Percentiles rank a stretch among this genome's conserved stretches.
Conservation (phyloP, 2,113 vertebrate species). For the Syngnathus scovelli region DNA sequence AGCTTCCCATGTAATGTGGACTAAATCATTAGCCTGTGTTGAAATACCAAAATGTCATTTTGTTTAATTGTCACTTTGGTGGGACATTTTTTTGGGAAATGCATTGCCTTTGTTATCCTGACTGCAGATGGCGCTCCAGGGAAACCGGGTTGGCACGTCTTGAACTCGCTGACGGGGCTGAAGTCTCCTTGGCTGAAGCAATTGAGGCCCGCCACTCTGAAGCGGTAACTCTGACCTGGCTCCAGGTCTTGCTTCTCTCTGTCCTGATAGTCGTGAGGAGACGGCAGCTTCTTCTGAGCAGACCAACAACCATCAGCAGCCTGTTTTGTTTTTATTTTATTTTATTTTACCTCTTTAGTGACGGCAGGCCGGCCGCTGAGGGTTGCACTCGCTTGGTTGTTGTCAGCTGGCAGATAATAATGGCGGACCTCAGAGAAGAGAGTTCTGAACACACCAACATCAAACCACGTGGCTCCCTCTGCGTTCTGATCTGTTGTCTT, state of each 20-base stretch:
- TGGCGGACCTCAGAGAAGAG: conserved; percentile 84
- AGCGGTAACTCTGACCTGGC: conserved; percentile 86
- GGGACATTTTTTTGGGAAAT: not conserved
- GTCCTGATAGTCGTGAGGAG: conserved; percentile 76
- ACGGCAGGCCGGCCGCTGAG: conserved; percentile 13
- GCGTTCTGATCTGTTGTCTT: conserved; percentile 19
- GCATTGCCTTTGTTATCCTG: conserved; percentile 86
- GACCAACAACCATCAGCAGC: not conserved
- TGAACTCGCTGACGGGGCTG: conserved; percentile 90
- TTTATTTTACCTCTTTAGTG: conserved; percentile 46
- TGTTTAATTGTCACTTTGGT: not conserved
- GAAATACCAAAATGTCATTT: not conserved
- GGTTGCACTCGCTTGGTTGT: conserved; percentile 43
- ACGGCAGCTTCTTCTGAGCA: conserved; percentile 69
- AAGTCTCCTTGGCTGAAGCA: conserved; percentile 85
- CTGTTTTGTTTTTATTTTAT: too few species aligned
- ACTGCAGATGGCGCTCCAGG: conserved; percentile 95
- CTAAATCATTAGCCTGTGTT: conserved; percentile 80
- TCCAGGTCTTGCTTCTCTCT: conserved; percentile 80
- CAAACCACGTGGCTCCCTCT: conserved; percentile 74
- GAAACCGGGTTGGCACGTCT: conserved; percentile 94
- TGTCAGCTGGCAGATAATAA: conserved; percentile 80
- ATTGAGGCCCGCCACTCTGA: conserved; percentile 92
- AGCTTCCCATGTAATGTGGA: conserved; percentile 95
- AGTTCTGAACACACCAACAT: conserved; percentile 89